Conservation (phyloP, 2,888 invertebrate genomes). For the Drosophila mettleri region DNA sequence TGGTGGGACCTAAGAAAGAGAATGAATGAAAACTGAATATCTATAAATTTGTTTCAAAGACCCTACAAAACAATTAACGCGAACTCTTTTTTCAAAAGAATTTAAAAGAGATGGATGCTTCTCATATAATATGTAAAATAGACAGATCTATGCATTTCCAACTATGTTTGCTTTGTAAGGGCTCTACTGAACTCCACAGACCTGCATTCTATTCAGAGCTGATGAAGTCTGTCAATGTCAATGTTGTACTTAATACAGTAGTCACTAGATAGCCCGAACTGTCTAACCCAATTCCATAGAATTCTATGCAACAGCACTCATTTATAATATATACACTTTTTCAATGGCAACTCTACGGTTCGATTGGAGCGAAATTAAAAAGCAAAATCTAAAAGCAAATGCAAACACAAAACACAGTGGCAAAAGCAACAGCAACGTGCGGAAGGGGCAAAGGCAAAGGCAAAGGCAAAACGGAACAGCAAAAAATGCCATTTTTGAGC, state of each 20-base stretch:
- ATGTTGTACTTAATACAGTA: neutral
- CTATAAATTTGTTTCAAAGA: no score
- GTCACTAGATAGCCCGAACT: conserved; percentile 14
- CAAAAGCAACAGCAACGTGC: conserved; percentile 36
- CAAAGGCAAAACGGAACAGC: conserved; percentile 34
- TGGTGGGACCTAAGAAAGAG: no score
- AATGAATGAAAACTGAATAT: no score
- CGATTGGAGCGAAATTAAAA: conserved; percentile 54
- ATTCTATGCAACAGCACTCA: conserved; percentile 29
- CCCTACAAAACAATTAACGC: no score
- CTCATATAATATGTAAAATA: no score
- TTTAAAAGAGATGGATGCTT: no score
- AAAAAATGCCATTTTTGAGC: conserved; percentile 68
- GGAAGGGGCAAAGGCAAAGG: conserved; percentile 48
- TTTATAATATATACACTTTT: conserved; percentile 61
- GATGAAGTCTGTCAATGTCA: no score
- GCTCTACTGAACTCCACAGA: no score
- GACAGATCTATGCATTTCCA: no score
- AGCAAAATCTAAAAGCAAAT: conserved; percentile 64
- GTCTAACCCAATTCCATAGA: conserved; percentile 53
- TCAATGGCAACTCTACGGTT: conserved; percentile 72
- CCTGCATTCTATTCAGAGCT: no score
- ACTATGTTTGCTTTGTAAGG: no score
- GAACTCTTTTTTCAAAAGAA: no score
- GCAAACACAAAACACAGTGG: conserved; percentile 58